Conservation (phyloP, 2,888 invertebrate species). For the Caenorhabditis sp. region DNA sequence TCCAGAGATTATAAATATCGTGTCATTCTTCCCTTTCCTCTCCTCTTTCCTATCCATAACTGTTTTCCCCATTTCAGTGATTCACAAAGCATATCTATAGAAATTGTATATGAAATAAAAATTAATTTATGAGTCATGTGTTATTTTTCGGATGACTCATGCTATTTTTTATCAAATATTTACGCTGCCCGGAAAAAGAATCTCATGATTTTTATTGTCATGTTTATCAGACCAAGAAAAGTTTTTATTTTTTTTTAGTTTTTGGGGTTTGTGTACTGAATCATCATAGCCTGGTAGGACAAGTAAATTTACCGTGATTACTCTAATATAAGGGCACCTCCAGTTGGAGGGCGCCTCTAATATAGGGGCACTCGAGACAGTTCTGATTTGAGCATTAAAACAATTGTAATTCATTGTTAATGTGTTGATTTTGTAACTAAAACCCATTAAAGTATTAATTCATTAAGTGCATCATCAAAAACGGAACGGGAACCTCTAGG, state of each 20-base stretch:
- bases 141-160: not conserved
- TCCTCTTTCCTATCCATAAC: not conserved
- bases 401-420: no score
- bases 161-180: not conserved
- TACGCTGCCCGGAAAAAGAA: not conserved
- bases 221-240: not conserved
- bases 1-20: slow-evolving; percentile 76
- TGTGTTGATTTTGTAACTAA: no score
- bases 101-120: not conserved
- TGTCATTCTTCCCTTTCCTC: not conserved
- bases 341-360: no score
- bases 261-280: not conserved
- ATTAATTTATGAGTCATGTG: not conserved
- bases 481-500: no score
- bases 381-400: no score
- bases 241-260: not conserved
- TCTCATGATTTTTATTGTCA: not conserved
- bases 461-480: no score
- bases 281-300: no score
- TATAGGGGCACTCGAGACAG: no score
- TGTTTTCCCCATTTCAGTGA: not conserved
- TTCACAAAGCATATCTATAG: not conserved
- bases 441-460: no score
- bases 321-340: no score
- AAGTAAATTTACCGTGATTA: no score